These are phyloP conservation scores for Ploceus nigricollis DNA, from an alignment of 2,113 vertebrate species.

Conservation along the genomic window DNA sequence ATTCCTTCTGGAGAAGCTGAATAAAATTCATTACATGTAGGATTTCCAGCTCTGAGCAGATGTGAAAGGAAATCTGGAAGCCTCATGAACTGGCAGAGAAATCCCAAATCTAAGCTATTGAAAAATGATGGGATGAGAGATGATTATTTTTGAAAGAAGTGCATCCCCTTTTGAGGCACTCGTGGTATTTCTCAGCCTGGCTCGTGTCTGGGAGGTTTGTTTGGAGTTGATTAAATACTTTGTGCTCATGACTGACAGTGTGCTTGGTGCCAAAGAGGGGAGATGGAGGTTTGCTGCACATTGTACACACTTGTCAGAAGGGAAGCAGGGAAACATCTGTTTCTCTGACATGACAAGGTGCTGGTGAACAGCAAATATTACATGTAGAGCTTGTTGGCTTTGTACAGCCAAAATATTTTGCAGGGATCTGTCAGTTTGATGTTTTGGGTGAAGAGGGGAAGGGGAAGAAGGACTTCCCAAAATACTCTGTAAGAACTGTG, in stretches of 20 bases:
- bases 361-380: background rate
- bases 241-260: background rate
- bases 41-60: background rate
- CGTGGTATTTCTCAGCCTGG: background rate
- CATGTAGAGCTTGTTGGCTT: background rate
- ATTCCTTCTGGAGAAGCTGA: conserved; percentile 56
- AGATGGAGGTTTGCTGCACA: background rate
- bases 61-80: conserved; percentile 20
- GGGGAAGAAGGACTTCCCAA: background rate
- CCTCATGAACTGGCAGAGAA: conserved; percentile 47
- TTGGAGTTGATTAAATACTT: background rate
- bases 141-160: conserved; percentile 34
- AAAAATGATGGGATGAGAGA: background rate
- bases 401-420: background rate
- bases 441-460: background rate
- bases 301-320: background rate
- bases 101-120: background rate
- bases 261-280: background rate
- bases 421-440: background rate
- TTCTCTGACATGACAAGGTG: background rate
- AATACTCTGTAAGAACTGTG: background rate
- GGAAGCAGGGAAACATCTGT: background rate
- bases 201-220: background rate
- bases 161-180: background rate
- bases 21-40: background rate